These are phyloP conservation scores for Sphecodes monilicornis DNA, from an alignment of 2,888 invertebrate genomes.

Conservation along the genomic window DNA sequence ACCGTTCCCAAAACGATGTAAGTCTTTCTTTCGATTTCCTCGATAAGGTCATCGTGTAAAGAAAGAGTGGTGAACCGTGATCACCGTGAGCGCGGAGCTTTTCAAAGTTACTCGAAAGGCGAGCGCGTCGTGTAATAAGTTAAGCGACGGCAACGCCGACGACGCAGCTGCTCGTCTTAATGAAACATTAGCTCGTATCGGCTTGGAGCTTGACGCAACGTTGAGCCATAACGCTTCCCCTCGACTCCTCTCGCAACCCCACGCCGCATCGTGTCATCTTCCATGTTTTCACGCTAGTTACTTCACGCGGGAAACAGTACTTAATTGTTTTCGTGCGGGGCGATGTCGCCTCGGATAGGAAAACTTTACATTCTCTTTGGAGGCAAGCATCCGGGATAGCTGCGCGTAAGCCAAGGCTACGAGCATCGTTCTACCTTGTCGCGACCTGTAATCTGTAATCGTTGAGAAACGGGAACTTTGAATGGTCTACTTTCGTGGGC, in stretches of 20 bases:
- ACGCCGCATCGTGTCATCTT: neutral
- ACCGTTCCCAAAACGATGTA: neutral
- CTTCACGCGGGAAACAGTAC: slow-evolving; percentile 2
- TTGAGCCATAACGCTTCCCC: neutral
- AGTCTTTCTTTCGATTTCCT: neutral
- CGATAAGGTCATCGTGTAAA: neutral
- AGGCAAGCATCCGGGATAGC: neutral
- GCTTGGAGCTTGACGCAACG: slow-evolving; percentile 65
- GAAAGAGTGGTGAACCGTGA: neutral
- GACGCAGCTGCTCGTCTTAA: slow-evolving; percentile 83
- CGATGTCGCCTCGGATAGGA: neutral
- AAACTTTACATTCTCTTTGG: neutral
- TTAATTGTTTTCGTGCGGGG: slow-evolving; percentile 3
- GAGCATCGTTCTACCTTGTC: neutral
- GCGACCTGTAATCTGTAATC: neutral
- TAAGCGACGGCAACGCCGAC: slow-evolving; percentile 78
- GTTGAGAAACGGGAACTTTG: neutral
- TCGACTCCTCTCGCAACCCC: neutral
- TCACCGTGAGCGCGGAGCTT: slow-evolving; percentile 35
- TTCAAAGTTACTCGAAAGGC: slow-evolving; percentile 65
- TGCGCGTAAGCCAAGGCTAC: neutral
- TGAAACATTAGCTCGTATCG: slow-evolving; percentile 83
- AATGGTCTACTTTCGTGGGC: no score
- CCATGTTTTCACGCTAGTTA: slow-evolving; percentile 40
- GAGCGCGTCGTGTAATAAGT: slow-evolving; percentile 82